These are phyloP conservation scores for Brachyhypopomus gauderio DNA, from an alignment of 2,113 vertebrate species.

Conservation along the genomic window DNA sequence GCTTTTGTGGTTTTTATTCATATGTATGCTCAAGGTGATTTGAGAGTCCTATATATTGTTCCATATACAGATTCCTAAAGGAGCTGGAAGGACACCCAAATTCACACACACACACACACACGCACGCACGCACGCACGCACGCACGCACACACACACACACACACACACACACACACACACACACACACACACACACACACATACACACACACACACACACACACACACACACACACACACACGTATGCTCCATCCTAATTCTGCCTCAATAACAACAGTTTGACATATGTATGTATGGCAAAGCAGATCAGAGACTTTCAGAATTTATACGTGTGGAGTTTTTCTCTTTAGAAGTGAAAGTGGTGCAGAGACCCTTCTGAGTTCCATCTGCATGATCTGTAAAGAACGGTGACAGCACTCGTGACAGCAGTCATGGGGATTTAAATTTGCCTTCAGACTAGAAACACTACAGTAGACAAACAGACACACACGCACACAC, in stretches of 20 bases:
- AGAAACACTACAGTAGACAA: background rate
- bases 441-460: constrained; percentile 32
- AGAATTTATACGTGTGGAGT: constrained; percentile 9
- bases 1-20: background rate
- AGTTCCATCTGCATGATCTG: constrained; percentile 24
- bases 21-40: background rate
- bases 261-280: constrained; percentile 11
- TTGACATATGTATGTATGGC: constrained; percentile 7
- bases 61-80: background rate
- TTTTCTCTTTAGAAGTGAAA: constrained; percentile 4
- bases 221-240: background rate
- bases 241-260: constrained; percentile 4
- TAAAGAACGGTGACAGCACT: constrained; percentile 34
- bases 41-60: background rate
- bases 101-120: background rate
- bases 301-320: background rate
- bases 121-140: constrained; percentile 12
- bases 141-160: background rate
- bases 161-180: background rate
- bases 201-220: background rate
- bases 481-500: background rate
- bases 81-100: background rate
- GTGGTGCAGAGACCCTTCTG: background rate
- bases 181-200: constrained; percentile 1
- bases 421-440: background rate